Base-by-base conservation (phyloP, 2,888 invertebrate genomes). In the Amphipyra tragopoginis region DNA sequence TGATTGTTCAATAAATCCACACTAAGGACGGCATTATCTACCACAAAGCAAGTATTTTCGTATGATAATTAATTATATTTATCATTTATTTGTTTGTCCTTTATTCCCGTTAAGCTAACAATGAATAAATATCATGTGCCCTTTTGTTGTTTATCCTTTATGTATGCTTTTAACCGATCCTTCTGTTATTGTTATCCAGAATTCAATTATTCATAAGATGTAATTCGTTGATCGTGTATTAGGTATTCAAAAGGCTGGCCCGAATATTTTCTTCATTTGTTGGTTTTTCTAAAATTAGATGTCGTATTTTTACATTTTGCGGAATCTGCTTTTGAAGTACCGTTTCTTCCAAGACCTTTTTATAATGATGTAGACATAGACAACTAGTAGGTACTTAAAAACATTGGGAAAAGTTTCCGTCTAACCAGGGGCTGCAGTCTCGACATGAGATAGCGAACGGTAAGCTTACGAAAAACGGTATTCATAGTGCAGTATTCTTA, bases 201-300 rank as follows among this genome's bases (percentile, higher is more conserved):
- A 50, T 59, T 65, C 47, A 65, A 51, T 79, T 62, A 77, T 70
- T 79, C 61, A 76, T 72, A 47, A 47, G 40, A 62, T 38, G 26
- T 75, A 54, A 75, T 72, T 63, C 54, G 38, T 33, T 72, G 61
- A 75, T 65, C 58, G 39, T 49, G 15, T 64, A 51, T 66, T 61
- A 36, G 4, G 39, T 34, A 74, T 67, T 65, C 55, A 70, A 64
- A 76, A 55, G 34, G 43, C 43, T 53, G 13, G n/a, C 6, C 14
- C n/a, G 11, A 36, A 40, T 2, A 40, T 44, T 53, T 7, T 29
- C 2, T 29, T 29, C 29, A 29, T 13, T 48, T 47, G 47, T 54
- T 53, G 40, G 7, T 50, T 42, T 45, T 58, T 43, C 2, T 29
- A 7, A 8, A 33, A 33, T 42, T 47, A 15, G 8, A 42, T 10